Evolutionary conservation across 2,888 invertebrate genomes (phyloP), one percentile per base, ranked within the genome.

Genomic region (Hypsopygia costalis): DNA sequence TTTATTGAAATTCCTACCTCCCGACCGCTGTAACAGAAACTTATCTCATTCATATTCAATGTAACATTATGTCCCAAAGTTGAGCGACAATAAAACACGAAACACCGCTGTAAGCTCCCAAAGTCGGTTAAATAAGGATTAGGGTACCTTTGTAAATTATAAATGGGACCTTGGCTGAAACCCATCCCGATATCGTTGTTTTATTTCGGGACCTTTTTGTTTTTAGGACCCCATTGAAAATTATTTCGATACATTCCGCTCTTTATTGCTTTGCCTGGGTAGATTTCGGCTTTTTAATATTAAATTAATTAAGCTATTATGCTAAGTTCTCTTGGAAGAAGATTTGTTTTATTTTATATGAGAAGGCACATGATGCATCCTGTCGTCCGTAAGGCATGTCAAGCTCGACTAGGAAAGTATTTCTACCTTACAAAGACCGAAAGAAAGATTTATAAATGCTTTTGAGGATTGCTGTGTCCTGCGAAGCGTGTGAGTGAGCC

Each of bases 11-110:
- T 16, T 16, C 16, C 16, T 16, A 4, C 16, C 25, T 32, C 38
- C 25, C n/a, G n/a, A 31, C n/a, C 9, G 6, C 22, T 21, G 16
- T 28, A 35, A 29, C 32, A 20, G 7, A 22, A 36, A 36, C 7
- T 36, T 8, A n/a, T 8, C 28, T 36, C 41, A 41, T 41, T 36
- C 20, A 33, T 36, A 41, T 33, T 36, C 36, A 36, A 41, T 36
- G 36, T 28, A 41, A 36, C 34, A 40, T 40, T 36, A 32, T 36
- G 41, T 36, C 33, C 21, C 32, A 11, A 41, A 41, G 36, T 41
- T 36, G 31, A 11, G 20, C 11, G 20, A 36, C 33, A 41, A 41
- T 33, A 33, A 36, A 41, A 41, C 28, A 40, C 11, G 34, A 35
- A 40, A 35, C 11, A 35, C 20, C 10, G 22, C 31, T 12, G 12